phyloP scores from a whole-genome alignment of 2,888 invertebrate species.

The Yponomeuta cagnagella region DNA sequence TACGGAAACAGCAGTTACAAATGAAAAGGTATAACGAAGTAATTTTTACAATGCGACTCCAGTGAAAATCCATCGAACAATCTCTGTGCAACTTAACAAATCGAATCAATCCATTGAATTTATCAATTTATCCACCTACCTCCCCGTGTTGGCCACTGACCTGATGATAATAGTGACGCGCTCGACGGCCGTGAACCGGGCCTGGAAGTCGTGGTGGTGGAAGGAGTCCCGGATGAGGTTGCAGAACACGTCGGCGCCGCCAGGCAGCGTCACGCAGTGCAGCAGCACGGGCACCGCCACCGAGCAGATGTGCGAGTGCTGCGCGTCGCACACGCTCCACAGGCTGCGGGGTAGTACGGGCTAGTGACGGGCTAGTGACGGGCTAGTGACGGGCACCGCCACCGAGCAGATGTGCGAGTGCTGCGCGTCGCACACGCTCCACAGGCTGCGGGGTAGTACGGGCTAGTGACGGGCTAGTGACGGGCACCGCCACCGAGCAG shows the following conservation, averaged over 20 bases:
- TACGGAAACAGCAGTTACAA: too few relatives aligned
- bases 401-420: slow-evolving; percentile 96
- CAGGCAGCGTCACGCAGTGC: slow-evolving; percentile 95
- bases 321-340: slow-evolving; percentile 94
- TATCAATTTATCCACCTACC: too few relatives aligned
- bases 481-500: slow-evolving; percentile 92
- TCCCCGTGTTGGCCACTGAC: slow-evolving; percentile 23
- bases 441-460: slow-evolving; percentile 77
- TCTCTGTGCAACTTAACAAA: too few relatives aligned
- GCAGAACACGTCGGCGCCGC: slow-evolving; percentile 97
- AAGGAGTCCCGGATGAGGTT: slow-evolving; percentile 96
- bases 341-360: slow-evolving; percentile 72
- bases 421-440: slow-evolving; percentile 93
- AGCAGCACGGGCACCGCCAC: slow-evolving; percentile 93
- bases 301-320: slow-evolving; percentile 95
- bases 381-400: slow-evolving; percentile 83
- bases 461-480: slow-evolving; percentile 41
- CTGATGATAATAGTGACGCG: slow-evolving; percentile 93
- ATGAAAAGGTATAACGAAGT: too few relatives aligned
- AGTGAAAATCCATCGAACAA: too few relatives aligned
- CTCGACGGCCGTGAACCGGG: slow-evolving; percentile 96
- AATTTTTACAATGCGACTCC: too few relatives aligned
- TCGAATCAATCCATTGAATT: too few relatives aligned
- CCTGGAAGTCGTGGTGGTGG: slow-evolving; percentile 91
- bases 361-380: too few relatives aligned